These are phyloP conservation scores for Rhyzopertha dominica DNA, from an alignment of 1,140 invertebrate genomes.

Conservation along the genomic window DNA sequence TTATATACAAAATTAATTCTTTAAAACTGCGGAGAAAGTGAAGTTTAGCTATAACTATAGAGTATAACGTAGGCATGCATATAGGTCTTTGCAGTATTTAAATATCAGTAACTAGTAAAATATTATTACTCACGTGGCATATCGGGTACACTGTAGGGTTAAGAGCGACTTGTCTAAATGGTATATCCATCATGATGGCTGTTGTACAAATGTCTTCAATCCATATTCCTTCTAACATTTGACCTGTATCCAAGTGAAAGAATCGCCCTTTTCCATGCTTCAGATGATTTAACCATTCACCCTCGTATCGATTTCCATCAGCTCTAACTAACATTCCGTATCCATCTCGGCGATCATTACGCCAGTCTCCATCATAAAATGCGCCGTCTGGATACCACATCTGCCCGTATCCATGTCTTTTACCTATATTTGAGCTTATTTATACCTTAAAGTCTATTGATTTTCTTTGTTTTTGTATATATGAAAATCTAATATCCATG, in stretches of 20 bases:
- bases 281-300: conserved; percentile 50
- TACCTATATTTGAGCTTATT: no score
- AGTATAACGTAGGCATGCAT: no score
- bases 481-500: no score
- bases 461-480: no score
- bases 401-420: conserved; percentile 58
- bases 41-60: no score
- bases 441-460: no score
- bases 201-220: conserved; percentile 46
- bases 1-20: no score
- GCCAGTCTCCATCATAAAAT: conserved; percentile 56
- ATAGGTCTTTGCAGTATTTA: no score
- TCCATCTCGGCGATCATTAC: conserved; percentile 44
- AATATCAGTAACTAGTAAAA: no score
- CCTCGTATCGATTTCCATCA: conserved; percentile 59
- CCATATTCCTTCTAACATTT: conserved; percentile 58
- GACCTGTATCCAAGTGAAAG: conserved; percentile 56
- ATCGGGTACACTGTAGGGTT: conserved; percentile 53
- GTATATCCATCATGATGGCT: conserved; percentile 52
- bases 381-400: conserved; percentile 54
- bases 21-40: no score
- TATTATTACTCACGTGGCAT: conserved; percentile 46
- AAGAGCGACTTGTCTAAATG: conserved; percentile 50
- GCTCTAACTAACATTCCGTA: conserved; percentile 31
- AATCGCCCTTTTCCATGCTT: conserved; percentile 56